Base-by-base conservation (phyloP, 92 coral and sea anemone genomes). In the Actinostola sp. region DNA sequence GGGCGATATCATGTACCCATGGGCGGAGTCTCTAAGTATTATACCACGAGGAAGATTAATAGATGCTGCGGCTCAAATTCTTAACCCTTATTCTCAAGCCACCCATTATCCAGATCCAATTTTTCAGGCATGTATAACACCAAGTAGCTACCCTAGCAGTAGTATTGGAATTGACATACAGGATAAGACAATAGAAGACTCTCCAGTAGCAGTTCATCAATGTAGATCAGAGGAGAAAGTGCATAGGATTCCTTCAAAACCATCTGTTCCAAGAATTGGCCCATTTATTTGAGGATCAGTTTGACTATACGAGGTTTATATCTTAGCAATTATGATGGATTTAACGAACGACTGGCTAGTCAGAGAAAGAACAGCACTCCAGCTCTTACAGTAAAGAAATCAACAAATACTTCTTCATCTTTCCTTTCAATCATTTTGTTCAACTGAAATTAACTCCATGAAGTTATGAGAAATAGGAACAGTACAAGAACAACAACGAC, bases 101-200 rank as follows among this genome's bases (percentile, higher is more conserved):
- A 79, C 41, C 14, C 80, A 82, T 21, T 88, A 84, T 8, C 85
- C 89, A 34, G 85, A 83, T 44, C 82, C 82, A 64, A 68, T 55
- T 30, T 90, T 90, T 69, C 89, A 84, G 71, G 97, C 89, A 14
- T 90, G 97, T 53, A 87, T 90, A 8, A 90, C 97, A 3, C 92
- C 97, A 27, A 78, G 77, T 16, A 82, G 58, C 63, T 83, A 90
- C 73, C 75, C 97, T 6, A 83, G 51, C n/a, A 90, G 92, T 61
- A 82, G 86, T 49, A 71, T 70, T 53, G 85, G 80, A 14, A 29
- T 57, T 27, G 77, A 70, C 21, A 45, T 75, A 48, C 70, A 60
- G 39, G 25, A 33, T 5, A 29, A 31, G 13, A 29, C 61, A 33
- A 27, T 50, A 11, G 48, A 51, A 4, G 29, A 23, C 12, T 57